Evolutionary conservation across 2,797 vertebrate species (phyloP).

Genomic region (Eulemur mongoz): DNA sequence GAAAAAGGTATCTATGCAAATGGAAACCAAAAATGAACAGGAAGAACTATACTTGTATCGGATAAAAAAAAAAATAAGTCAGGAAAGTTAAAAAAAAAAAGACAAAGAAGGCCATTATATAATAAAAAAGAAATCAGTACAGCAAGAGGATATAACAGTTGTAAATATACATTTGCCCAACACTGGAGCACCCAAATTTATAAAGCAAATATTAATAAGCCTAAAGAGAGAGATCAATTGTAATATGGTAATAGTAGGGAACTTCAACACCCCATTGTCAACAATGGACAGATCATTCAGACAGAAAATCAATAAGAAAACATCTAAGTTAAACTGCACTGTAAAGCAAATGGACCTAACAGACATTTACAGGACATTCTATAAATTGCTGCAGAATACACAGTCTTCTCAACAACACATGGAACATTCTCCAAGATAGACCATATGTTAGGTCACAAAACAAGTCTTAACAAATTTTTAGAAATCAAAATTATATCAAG

Average conservation of each 20-base stretch:
- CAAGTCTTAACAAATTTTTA: too few species aligned
- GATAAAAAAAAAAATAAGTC: not conserved
- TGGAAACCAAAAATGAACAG: not conserved
- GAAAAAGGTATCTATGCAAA: not conserved
- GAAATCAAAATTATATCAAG: too few species aligned
- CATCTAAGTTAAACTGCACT: not conserved
- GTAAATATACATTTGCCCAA: not conserved
- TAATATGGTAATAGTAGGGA: not conserved
- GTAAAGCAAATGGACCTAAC: not conserved
- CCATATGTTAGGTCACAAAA: not conserved
- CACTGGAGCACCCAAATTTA: not conserved
- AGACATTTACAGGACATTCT: not conserved
- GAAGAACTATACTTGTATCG: not conserved
- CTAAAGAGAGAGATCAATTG: not conserved
- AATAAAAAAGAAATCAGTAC: not conserved
- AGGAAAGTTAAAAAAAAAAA: not conserved
- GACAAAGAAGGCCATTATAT: not conserved
- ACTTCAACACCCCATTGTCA: not conserved
- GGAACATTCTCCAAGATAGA: not conserved
- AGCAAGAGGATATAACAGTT: not conserved
- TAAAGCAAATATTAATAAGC: not conserved
- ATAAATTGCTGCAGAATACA: not conserved
- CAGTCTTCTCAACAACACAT: not conserved
- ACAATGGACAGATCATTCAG: not conserved
- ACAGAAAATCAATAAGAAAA: not conserved